Percentiles rank a stretch among this genome's conserved stretches.
phyloP scores from a whole-genome alignment of 64 coral and sea anemone species.

The Montipora foliosa region DNA sequence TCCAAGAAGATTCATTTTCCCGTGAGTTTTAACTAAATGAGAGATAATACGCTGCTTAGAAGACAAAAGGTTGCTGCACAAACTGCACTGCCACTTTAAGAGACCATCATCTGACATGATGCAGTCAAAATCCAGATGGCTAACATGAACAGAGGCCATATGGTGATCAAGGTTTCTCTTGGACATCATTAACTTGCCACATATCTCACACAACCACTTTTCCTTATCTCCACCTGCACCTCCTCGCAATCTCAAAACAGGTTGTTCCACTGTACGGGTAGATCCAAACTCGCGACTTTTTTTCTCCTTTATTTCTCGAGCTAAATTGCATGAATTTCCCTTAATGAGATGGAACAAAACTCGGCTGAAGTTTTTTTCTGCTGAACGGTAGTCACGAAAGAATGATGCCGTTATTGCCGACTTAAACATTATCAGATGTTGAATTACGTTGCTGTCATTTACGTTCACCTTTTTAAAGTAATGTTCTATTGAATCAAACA shows the following conservation, averaged over 20 bases:
- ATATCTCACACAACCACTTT: slow-evolving; percentile 33
- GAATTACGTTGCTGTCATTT: not conserved
- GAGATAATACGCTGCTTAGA: slow-evolving; percentile 24
- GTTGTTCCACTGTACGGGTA: not conserved
- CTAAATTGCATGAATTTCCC: not conserved
- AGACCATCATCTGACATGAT: not conserved
- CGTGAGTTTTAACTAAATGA: slow-evolving; percentile 38
- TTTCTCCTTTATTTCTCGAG: not conserved
- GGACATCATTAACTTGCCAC: not conserved
- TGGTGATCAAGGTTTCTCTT: slow-evolving; percentile 29
- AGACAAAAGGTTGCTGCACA: not conserved
- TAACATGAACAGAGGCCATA: slow-evolving; percentile 5
- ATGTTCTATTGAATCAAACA: not conserved
- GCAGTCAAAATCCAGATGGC: not conserved
- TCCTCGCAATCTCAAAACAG: slow-evolving; percentile 32
- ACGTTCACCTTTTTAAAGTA: not conserved
- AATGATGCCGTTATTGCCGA: not conserved
- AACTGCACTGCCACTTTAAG: slow-evolving; percentile 17
- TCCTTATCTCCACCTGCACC: slow-evolving; percentile 7
- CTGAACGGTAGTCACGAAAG: not conserved
- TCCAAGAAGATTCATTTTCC: not conserved
- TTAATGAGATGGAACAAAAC: not conserved
- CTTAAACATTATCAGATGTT: not conserved
- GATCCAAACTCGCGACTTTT: not conserved
- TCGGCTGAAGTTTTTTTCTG: not conserved